Evolutionary conservation across 2,113 vertebrate genomes (phyloP), one percentile per base, ranked within the genome.

Genomic region (Halichoeres trimaculatus): DNA sequence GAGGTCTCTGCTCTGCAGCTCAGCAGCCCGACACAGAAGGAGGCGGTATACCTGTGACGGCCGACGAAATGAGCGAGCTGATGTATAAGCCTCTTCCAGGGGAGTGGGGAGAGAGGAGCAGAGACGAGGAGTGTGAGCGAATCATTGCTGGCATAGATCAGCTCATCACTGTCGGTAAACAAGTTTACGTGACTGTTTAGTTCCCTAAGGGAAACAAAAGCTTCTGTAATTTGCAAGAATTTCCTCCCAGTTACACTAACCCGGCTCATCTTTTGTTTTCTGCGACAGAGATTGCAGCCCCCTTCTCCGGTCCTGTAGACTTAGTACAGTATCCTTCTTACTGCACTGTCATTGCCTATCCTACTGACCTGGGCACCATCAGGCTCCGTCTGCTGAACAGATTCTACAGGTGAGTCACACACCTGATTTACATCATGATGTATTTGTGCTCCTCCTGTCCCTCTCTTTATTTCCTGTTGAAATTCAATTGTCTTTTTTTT

Each of bases 341-440:
- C 91, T 96, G 97, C 86, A 96, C 95, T 0, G 95, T 98, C 41
- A 90, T 99, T 12, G 96, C 98, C 9, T 99, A 99, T 78, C 97
- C 97, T 40, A 99, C 97, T 0, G 97, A 99, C 84, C 93, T 99
- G 57, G 95, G 93, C 85, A 98, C 98, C 55, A 97, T 99, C 88
- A 93, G 94, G 60, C 94, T 95, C 82, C 93, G 98, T 19, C 95
- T 99, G 19, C 75, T 90, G 8, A 95, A 97, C 92, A 90, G 95
- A 14, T 99, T 99, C 91, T 99, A 99, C 94, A 97, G 98, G 98
- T 98, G 55, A 84, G 94, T 87, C 19, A 12, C 45, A 22, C 34
- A 52, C 20, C 19, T n/a, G 5, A n/a, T 48, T 4, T 30, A 30
- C 30, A 30, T 30, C 30, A 30, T 30, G 30, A n/a, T 16, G 17